These are phyloP conservation scores for Mastacembelus armatus DNA, from an alignment of 2,797 vertebrate species.

Conservation along the genomic window DNA sequence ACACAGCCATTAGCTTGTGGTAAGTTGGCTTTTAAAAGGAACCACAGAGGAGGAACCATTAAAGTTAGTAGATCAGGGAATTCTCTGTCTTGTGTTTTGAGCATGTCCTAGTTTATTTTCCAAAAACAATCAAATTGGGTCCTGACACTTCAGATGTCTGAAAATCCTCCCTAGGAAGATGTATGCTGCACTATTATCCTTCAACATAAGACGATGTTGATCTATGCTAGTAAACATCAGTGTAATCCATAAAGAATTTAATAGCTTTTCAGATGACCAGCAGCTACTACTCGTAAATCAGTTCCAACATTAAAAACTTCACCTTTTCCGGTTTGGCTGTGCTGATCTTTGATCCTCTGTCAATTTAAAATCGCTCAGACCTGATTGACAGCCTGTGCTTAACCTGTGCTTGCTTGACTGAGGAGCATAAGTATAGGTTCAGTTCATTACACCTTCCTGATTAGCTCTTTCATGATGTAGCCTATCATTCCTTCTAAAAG, in stretches of 20 bases:
- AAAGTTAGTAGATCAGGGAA: slow-evolving; percentile 53
- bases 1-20: slow-evolving; percentile 79
- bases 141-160: slow-evolving; percentile 34
- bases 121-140: slow-evolving; percentile 51
- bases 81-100: slow-evolving; percentile 48
- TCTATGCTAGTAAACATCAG: neutral
- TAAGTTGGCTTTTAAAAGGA: slow-evolving; percentile 74
- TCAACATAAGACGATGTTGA: neutral
- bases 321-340: neutral
- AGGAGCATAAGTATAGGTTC: neutral
- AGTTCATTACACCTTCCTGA: slow-evolving; percentile 10
- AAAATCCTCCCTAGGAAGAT: slow-evolving; percentile 21
- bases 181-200: neutral
- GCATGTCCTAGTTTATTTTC: slow-evolving; percentile 58
- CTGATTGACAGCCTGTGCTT: slow-evolving; percentile 39
- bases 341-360: neutral
- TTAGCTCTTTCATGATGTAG: slow-evolving; percentile 4
- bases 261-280: neutral
- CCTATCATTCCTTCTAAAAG: neutral
- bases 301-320: no score
- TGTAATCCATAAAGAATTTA: neutral
- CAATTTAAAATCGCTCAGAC: slow-evolving; percentile 14
- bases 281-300: neutral
- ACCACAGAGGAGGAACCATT: slow-evolving; percentile 55
- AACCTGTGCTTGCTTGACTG: slow-evolving; percentile 17